Conservation (phyloP, 2,113 vertebrate genomes). For the Peromyscus californicus region DNA sequence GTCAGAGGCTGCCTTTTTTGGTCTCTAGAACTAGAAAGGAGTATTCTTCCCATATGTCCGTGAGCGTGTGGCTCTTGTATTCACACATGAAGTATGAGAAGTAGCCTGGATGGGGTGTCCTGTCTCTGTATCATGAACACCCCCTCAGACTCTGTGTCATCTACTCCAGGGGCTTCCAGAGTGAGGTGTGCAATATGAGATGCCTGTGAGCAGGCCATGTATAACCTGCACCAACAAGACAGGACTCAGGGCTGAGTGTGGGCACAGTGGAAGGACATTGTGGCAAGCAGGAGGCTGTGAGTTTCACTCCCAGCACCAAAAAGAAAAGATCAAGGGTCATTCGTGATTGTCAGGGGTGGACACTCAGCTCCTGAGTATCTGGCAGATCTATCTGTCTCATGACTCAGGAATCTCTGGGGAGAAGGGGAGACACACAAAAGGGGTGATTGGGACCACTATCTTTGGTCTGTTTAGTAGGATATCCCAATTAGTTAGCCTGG, state of each 20-base stretch:
- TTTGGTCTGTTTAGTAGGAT: background rate
- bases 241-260: background rate
- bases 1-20: background rate
- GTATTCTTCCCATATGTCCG: fast-evolving
- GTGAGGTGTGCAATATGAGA: background rate
- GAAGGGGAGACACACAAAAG: background rate
- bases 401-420: background rate
- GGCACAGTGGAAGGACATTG: background rate
- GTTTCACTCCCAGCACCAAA: background rate
- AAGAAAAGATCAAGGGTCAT: background rate
- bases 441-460: background rate
- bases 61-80: background rate
- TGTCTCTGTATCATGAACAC: background rate
- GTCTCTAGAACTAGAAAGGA: background rate
- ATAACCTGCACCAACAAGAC: background rate
- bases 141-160: background rate
- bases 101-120: background rate
- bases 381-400: background rate
- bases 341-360: background rate
- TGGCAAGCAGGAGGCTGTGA: background rate
- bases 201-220: background rate
- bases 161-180: background rate
- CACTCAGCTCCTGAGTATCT: background rate
- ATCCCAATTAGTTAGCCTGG: background rate
- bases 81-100: background rate